These are phyloP conservation scores for Hiodon alosoides DNA, from an alignment of 2,113 vertebrate species.

Conservation along the genomic window DNA sequence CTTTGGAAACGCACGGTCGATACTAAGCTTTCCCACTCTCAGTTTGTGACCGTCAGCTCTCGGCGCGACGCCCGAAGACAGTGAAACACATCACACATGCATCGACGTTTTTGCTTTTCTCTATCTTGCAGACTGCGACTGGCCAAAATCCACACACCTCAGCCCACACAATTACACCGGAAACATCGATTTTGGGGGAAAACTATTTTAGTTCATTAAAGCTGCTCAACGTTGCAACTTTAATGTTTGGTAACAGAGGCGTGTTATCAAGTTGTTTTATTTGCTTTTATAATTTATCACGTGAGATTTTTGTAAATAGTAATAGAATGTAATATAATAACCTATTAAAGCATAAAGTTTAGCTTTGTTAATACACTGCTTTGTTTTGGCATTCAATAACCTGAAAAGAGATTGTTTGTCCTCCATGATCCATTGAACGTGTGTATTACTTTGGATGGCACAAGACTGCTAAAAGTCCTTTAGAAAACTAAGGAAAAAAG, in stretches of 20 bases:
- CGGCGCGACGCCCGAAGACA: background rate
- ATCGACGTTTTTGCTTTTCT: background rate
- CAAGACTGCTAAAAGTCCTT: background rate
- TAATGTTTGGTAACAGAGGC: no score
- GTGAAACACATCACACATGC: background rate
- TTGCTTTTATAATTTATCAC: no score
- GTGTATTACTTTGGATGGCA: background rate
- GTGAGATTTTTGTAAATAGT: no score
- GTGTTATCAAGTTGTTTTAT: no score
- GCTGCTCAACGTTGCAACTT: no score
- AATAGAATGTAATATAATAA: background rate
- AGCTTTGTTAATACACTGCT: no score
- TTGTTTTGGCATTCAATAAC: background rate
- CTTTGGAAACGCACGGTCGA: background rate
- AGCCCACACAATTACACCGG: background rate
- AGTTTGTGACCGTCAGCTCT: no score
- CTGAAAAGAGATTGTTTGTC: background rate
- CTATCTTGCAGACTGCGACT: constrained; percentile 2
- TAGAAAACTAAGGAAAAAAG: background rate
- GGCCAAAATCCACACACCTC: no score
- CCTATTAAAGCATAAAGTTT: no score
- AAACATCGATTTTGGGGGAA: background rate
- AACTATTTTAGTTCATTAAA: background rate
- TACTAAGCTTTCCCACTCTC: background rate
- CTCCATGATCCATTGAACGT: background rate